phyloP scores from a whole-genome alignment of 1,140 invertebrate genomes.

The Apis laboriosa region DNA sequence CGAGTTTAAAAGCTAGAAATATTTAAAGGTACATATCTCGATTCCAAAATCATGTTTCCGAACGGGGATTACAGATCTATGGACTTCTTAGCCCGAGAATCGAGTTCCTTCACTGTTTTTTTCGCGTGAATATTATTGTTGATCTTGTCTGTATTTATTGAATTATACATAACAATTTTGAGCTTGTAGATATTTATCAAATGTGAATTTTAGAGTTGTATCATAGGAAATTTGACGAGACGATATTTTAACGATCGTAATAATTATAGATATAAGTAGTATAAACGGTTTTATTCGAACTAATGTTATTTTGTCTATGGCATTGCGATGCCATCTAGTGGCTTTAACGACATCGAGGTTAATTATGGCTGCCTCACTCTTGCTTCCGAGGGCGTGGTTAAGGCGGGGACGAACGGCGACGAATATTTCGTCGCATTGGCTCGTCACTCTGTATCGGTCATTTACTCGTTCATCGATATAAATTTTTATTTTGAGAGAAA shows the following conservation, averaged over 20 bases:
- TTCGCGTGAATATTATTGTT: neutral
- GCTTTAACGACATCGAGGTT: conserved; percentile 72
- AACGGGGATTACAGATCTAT: neutral
- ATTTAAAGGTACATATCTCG: conserved; percentile 29
- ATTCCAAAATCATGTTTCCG: conserved; percentile 15
- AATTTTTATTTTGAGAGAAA: neutral
- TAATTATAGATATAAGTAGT: neutral
- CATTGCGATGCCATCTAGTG: conserved; percentile 77
- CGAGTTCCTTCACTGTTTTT: neutral
- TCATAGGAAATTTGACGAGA: neutral
- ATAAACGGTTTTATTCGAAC: conserved; percentile 10
- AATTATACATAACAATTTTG: too few relatives aligned
- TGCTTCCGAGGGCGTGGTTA: conserved; percentile 69
- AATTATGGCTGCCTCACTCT: conserved; percentile 79
- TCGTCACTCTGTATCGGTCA: neutral
- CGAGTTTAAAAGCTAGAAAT: conserved; percentile 45
- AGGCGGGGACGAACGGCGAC: conserved; percentile 52
- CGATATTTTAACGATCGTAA: neutral
- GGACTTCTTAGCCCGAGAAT: neutral
- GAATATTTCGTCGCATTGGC: conserved; percentile 44
- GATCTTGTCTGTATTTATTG: too few relatives aligned
- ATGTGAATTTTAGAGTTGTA: neutral
- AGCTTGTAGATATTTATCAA: neutral
- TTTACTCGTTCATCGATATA: neutral
- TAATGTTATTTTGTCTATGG: conserved; percentile 25